phyloP scores from a whole-genome alignment of 2,113 vertebrate genomes.

The Equus przewalskii region DNA sequence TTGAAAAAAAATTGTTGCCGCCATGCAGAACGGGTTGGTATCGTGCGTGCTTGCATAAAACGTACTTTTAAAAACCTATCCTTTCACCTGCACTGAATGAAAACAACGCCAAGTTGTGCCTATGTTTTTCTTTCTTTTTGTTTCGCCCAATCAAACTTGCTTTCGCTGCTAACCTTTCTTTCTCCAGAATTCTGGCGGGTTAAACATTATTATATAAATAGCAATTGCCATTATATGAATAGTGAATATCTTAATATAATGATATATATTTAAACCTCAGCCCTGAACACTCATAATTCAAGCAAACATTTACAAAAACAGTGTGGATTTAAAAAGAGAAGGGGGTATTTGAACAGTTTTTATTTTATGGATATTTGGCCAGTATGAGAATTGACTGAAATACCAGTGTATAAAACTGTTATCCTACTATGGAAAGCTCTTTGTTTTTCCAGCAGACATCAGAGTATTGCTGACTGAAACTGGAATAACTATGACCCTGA shows the following conservation, averaged over 20 bases:
- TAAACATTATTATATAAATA: slow-evolving; percentile 31
- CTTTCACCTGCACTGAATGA: neutral
- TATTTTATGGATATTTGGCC: slow-evolving; percentile 29
- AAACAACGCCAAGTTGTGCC: neutral
- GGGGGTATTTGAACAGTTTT: neutral
- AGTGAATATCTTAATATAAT: slow-evolving; percentile 26
- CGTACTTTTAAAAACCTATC: neutral
- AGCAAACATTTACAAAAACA: slow-evolving; percentile 44
- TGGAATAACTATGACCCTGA: neutral
- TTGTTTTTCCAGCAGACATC: neutral
- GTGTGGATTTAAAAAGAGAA: slow-evolving; percentile 24
- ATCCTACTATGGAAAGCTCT: neutral
- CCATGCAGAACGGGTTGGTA: slow-evolving; percentile 5
- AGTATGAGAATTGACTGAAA: slow-evolving; percentile 38
- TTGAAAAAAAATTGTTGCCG: slow-evolving; percentile 38
- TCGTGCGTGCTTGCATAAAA: neutral
- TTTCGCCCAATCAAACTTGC: neutral
- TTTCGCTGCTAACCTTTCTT: slow-evolving; percentile 34
- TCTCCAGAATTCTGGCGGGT: slow-evolving; percentile 31
- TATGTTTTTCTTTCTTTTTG: neutral
- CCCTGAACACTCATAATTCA: neutral
- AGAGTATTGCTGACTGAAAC: neutral
- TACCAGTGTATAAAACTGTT: neutral
- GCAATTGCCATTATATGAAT: slow-evolving; percentile 1
- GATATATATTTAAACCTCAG: slow-evolving; percentile 46